Percentiles rank a stretch among this genome's conserved stretches.
Evolutionary conservation across 1,140 invertebrate genomes (phyloP).

Genomic region (Agraylea sexmaculata): DNA sequence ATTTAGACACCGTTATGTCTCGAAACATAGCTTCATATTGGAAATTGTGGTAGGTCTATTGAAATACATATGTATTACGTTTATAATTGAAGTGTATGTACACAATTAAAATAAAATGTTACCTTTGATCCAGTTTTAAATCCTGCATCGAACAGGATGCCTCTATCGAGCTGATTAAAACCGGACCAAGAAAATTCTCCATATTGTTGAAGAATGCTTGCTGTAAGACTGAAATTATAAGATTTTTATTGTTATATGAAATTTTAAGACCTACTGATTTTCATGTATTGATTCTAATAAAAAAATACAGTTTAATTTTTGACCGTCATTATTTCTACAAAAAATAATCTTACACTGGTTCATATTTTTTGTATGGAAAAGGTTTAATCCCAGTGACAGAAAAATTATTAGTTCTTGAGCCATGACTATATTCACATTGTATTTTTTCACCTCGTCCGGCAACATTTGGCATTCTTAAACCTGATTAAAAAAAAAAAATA

Average conservation of each 20-base stretch:
- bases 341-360: slow-evolving; percentile 28
- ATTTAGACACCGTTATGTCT: slow-evolving; percentile 52
- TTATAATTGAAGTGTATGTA: neutral
- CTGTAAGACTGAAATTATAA: slow-evolving; percentile 44
- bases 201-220: slow-evolving; percentile 56
- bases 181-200: slow-evolving; percentile 71
- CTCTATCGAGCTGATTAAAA: slow-evolving; percentile 55
- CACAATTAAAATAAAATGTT: slow-evolving; percentile 14
- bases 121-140: slow-evolving; percentile 46
- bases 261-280: too few relatives aligned
- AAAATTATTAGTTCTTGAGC: slow-evolving; percentile 57
- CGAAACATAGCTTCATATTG: slow-evolving; percentile 74
- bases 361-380: slow-evolving; percentile 46
- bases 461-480: slow-evolving; percentile 61
- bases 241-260: too few relatives aligned
- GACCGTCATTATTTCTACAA: neutral
- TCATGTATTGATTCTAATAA: too few relatives aligned
- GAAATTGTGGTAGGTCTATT: slow-evolving; percentile 60
- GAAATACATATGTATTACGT: neutral
- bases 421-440: slow-evolving; percentile 62
- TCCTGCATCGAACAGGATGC: slow-evolving; percentile 51
- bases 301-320: neutral
- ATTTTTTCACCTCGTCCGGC: slow-evolving; percentile 70
- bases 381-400: slow-evolving; percentile 66
- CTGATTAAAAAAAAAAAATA: slow-evolving; percentile 20